Evolutionary conservation across 1,140 invertebrate genomes (phyloP), one percentile per base, ranked within the genome.

Genomic region (Drosophila ficusphila): DNA sequence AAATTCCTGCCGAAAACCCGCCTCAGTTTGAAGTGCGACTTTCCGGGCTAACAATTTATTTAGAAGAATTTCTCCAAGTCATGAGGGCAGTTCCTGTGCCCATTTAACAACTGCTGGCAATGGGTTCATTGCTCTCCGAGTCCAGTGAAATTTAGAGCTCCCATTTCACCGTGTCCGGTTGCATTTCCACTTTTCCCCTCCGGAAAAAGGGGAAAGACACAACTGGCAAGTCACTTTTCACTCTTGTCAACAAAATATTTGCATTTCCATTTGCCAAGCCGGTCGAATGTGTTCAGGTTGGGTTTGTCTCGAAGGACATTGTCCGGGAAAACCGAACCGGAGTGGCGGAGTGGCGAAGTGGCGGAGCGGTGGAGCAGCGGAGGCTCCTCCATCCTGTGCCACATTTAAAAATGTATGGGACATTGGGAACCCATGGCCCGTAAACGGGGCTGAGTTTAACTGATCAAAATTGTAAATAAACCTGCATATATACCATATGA

Each of bases 391-490:
- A 60, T 74, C 76, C 75, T 85, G 60, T 72, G 64, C 23, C 62
- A 79, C 76, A 85, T 85, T 85, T 71, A 79, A 79, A 83, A 85
- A 85, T 85, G 65, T 64, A 85, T 86, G 81, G 41, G 61, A 39
- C 61, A 72, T 73, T 68, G 74, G 48, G 53, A 57, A 57, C 57
- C 74, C 61, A 68, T 64, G 64, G 46, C 70, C 60, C 57, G 46
- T 23, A n/a, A 52, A 60, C 23, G 56, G 34, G 51, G 41, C 27
- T 19, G 42, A 69, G 79, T 86, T 85, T 29, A 76, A 76, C 75
- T 76, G 79, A 79, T 85, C 71, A 86, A 85, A 85, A 85, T 79
- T 85, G 81, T 85, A 86, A 88, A 86, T 86, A 86, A 76, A 81
- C 56, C 48, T 51, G 71, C 71, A 72, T 85, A 65, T 57, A 71